Evolutionary conservation across 92 coral and sea anemone species (phyloP), one percentile per base, ranked within the genome.

Genomic region (Palythoa grandis): DNA sequence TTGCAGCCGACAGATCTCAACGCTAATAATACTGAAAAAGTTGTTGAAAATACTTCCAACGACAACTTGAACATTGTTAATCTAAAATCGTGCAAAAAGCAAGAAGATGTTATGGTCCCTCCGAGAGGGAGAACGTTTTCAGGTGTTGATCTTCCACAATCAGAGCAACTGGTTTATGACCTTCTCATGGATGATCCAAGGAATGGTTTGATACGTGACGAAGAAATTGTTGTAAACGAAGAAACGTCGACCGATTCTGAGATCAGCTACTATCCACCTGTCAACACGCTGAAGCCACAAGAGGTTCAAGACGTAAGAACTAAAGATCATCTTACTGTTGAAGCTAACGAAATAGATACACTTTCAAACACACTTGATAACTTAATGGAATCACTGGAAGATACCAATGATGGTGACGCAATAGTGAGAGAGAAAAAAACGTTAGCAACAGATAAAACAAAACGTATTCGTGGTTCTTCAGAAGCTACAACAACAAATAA

Each of bases 221-320:
- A 80, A 8, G 85, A 80, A 19, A 58, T 80, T 2, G 23, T 48
- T 1, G 72, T 80, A 22, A 48, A 74, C n/a, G 85, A 66, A 2
- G 85, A 80, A 66, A 66, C 74, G 6, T 66, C 85, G 7, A 80
- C 85, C 35, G 85, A 80, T 52, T 66, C 85, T 7, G 85, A 80
- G 74, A 66, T 80, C 11, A 66, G 14, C 25, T 47, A 13, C 3
- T 48, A 66, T 80, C 85, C 17, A 66, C 23, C 75, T 2, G 20
- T 52, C 12, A 70, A 48, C 63, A 23, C n/a, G 73, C 47, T 65
- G 60, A 79, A 63, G 47, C 61, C 72, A 43, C 37, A 43, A 50
- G 73, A 24, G 7, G 40, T 60, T 4, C 23, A 80, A 66, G 19
- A 65, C 24, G 73, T 12, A 14, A 63, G 43, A 68, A 56, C 12